phyloP scores from a whole-genome alignment of 2,888 invertebrate species.

The Pandemis corylana region DNA sequence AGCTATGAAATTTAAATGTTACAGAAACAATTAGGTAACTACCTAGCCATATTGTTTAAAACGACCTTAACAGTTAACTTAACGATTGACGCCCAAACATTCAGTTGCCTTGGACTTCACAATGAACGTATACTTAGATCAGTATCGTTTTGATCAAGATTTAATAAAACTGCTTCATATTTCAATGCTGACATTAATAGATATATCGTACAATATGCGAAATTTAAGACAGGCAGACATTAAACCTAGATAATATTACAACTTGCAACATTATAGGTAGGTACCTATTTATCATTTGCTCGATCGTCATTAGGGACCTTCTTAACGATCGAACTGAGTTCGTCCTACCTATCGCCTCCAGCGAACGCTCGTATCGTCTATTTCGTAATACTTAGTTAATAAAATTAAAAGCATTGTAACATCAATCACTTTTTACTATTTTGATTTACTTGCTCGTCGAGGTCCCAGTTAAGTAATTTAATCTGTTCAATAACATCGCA shows the following conservation, averaged over 20 bases:
- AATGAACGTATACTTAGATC: slow-evolving; percentile 13
- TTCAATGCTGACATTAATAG: slow-evolving; percentile 3
- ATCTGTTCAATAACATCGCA: slow-evolving; percentile 46
- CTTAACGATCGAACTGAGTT: not conserved
- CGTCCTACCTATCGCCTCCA: slow-evolving; percentile 13
- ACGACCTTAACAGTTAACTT: slow-evolving; percentile 25
- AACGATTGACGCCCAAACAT: slow-evolving; percentile 20
- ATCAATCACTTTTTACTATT: slow-evolving; percentile 51
- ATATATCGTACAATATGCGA: not conserved
- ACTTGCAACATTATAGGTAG: slow-evolving; percentile 34
- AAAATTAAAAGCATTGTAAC: slow-evolving; percentile 48
- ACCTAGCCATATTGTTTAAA: slow-evolving; percentile 26
- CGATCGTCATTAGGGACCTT: not conserved
- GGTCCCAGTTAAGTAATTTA: slow-evolving; percentile 49
- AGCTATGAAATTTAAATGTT: not conserved
- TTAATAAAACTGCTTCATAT: slow-evolving; percentile 2
- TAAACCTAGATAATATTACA: slow-evolving; percentile 7
- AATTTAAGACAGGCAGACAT: not conserved
- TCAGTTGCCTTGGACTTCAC: slow-evolving; percentile 30
- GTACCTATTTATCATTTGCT: not conserved
- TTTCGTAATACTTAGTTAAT: slow-evolving; percentile 48
- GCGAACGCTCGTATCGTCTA: slow-evolving; percentile 20
- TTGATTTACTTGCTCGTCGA: slow-evolving; percentile 51
- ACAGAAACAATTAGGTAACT: slow-evolving; percentile 18
- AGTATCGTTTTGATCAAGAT: slow-evolving; percentile 34